A percentile compares a stretch with the other conserved stretches of the same genome.
Evolutionary conservation across 2,888 invertebrate species (phyloP).

Genomic region (Candidula unifasciata): DNA sequence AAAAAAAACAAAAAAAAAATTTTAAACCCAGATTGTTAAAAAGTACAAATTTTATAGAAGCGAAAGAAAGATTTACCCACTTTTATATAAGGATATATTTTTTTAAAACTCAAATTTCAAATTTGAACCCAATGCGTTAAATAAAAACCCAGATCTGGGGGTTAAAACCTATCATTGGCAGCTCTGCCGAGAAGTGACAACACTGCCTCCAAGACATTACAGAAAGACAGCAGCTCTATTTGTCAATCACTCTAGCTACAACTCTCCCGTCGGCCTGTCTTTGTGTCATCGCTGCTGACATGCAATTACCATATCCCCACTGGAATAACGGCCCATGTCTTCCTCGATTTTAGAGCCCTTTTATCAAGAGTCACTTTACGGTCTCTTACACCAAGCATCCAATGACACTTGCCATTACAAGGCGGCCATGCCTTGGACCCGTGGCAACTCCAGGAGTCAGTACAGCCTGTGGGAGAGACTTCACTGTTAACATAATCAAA

Average conservation of each 20-base stretch:
- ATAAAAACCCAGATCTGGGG: too few relatives aligned
- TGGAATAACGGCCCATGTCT: not conserved
- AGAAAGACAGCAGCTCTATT: not conserved
- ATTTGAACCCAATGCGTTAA: too few relatives aligned
- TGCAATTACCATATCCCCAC: not conserved
- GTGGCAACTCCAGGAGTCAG: not conserved
- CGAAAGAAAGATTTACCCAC: too few relatives aligned
- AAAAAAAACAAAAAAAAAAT: too few relatives aligned
- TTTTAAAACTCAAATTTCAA: too few relatives aligned
- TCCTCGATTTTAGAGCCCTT: not conserved
- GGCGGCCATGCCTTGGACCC: not conserved
- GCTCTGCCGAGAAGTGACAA: too few relatives aligned
- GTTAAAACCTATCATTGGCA: too few relatives aligned
- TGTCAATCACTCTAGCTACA: constrained; percentile 18
- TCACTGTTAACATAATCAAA: not conserved
- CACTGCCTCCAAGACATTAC: not conserved
- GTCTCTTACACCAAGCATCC: not conserved
- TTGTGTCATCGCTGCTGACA: not conserved
- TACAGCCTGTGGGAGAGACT: not conserved
- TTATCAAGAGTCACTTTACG: not conserved
- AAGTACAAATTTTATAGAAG: too few relatives aligned
- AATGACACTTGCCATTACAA: not conserved
- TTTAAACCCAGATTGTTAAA: too few relatives aligned
- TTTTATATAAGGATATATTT: too few relatives aligned
- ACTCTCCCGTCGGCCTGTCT: not conserved